Evolutionary conservation across 2,113 vertebrate genomes (phyloP).

Genomic region (Callionymus lyra): DNA sequence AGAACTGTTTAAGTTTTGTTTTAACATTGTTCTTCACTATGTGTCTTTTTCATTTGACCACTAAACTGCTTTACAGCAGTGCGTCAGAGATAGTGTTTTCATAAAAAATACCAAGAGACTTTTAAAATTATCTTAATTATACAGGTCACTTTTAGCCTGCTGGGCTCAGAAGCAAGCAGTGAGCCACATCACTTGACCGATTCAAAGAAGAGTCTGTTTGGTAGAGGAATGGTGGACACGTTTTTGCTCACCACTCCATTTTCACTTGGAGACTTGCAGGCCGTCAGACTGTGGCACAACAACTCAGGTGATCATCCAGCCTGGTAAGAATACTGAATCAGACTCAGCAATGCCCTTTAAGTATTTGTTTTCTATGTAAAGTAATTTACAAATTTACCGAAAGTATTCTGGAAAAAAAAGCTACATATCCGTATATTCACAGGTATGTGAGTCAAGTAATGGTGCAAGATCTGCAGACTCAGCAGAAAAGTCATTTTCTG

Average conservation of each 20-base stretch:
- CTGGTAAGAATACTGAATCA: conserved; percentile 67
- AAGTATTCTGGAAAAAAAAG: too few species aligned
- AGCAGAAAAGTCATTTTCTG: conserved; percentile 85
- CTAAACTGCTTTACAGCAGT: too few species aligned
- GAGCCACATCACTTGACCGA: conserved; percentile 85
- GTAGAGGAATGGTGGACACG: conserved; percentile 80
- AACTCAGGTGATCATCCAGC: conserved; percentile 81
- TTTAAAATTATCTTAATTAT: background rate
- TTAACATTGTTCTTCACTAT: too few species aligned
- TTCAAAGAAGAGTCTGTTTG: conserved; percentile 72
- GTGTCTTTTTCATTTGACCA: too few species aligned
- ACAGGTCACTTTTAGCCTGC: conserved; percentile 82
- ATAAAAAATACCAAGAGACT: too few species aligned
- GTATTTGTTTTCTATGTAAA: too few species aligned
- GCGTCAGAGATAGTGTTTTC: too few species aligned
- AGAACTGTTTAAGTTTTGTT: too few species aligned
- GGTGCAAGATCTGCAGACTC: conserved; percentile 77
- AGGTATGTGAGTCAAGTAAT: conserved; percentile 86
- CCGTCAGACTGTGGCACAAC: conserved; percentile 87
- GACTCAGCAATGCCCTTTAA: too few species aligned
- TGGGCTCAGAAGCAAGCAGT: conserved; percentile 82
- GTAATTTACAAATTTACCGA: too few species aligned
- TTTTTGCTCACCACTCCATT: conserved; percentile 86
- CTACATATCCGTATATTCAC: background rate
- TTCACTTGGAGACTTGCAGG: conserved; percentile 80